Evolutionary conservation across 2,797 vertebrate genomes (phyloP).

Genomic region (Leptoclinus maculatus): DNA sequence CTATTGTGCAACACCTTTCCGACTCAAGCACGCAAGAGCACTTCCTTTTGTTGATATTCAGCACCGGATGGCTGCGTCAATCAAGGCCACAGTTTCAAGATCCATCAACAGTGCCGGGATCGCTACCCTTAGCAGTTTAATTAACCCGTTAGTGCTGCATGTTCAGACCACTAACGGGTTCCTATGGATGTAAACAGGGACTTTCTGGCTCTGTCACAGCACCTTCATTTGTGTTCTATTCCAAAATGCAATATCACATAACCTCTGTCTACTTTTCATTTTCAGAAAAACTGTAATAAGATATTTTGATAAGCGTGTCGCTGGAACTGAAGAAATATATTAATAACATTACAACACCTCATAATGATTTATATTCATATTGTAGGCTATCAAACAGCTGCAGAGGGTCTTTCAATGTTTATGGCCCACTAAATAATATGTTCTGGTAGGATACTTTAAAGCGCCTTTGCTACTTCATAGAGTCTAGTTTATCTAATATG

Average conservation of each 20-base stretch:
- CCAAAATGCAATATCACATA: neutral
- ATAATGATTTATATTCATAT: too few species aligned
- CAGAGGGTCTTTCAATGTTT: too few species aligned
- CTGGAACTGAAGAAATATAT: too few species aligned
- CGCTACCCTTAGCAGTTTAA: neutral
- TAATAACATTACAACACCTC: too few species aligned
- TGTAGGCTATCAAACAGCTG: too few species aligned
- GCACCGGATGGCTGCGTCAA: neutral
- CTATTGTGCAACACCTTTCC: neutral
- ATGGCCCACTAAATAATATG: too few species aligned
- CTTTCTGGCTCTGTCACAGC: neutral
- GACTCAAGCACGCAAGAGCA: neutral
- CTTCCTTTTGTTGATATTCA: slow-evolving; percentile 7
- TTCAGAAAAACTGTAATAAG: too few species aligned
- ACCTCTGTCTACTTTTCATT: neutral
- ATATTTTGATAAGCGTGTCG: too few species aligned
- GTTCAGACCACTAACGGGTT: neutral
- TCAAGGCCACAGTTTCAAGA: slow-evolving; percentile 1
- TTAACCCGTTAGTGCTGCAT: slow-evolving; percentile 9
- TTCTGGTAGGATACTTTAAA: too few species aligned
- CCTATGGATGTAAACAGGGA: neutral
- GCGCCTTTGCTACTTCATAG: too few species aligned
- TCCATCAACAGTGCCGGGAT: neutral
- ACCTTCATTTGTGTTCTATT: neutral
- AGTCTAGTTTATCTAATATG: too few species aligned